Evolutionary conservation across 1,140 invertebrate genomes (phyloP), one percentile per base, ranked within the genome.

Genomic region (Thaumatotibia leucotreta): DNA sequence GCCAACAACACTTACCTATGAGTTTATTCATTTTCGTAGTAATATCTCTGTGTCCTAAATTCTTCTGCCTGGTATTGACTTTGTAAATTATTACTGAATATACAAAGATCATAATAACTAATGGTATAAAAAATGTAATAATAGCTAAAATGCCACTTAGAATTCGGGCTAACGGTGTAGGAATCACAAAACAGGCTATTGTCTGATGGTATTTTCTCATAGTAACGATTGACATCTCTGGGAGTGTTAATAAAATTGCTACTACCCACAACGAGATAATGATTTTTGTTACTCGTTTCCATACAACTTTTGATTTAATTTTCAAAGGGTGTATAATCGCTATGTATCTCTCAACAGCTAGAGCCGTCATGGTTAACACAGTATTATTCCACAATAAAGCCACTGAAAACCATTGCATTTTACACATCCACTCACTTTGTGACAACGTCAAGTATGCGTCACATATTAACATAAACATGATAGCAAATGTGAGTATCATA

Each of bases 401-500:
- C 1, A 86, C 68, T 22, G 82, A 75, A 62, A 83, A 84, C 45
- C 69, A 84, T 67, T 80, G 76, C 3, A 83, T 50, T 66, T 86
- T 83, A 50, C 84, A 87, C 4, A 70, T 70, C 4, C 75, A 58
- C 4, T 69, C 68, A 8, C 77, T 78, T 27, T 77, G 73, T 9
- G 67, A n/a, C 10, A 75, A 78, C 6, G 54, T 8, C 6, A 33
- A 1, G 71, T n/a, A 24, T 2, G 70, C 39, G 69, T 76, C 11
- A 52, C 69, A 14, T 72, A 76, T 65, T 0, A 84, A 24, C 69
- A 80, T 79, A 0, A 84, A 24, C 8, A 81, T 64, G n/a, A 84
- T 79, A 0, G 69, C 70, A 31, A 84, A 79, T 0, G 82, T 77
- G 0, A 83, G 75, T 0, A 84, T 65, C 63, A 98, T 88, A 88